These are phyloP conservation scores for Chorisops tibialis DNA, from an alignment of 2,888 invertebrate species.

Conservation along the genomic window DNA sequence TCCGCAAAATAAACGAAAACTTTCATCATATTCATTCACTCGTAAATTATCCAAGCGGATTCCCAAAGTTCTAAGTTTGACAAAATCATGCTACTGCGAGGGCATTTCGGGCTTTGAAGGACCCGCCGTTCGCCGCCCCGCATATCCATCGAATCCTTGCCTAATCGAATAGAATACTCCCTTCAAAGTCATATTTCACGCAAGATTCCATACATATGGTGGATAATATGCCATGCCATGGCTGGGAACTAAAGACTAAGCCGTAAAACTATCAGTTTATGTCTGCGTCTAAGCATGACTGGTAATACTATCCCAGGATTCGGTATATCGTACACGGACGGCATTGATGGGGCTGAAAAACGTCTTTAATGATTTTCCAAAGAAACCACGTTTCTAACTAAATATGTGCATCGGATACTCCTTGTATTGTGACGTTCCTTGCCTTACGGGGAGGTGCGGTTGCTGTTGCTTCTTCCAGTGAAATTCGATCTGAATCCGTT, in stretches of 20 bases:
- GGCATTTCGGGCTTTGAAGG: not conserved
- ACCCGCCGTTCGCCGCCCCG: not conserved
- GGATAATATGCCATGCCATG: not conserved
- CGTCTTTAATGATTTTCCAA: conserved; percentile 11
- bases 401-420: not conserved
- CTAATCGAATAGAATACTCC: not conserved
- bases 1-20: not conserved
- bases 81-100: not conserved
- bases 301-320: conserved; percentile 15
- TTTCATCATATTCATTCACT: conserved; percentile 16
- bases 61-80: not conserved
- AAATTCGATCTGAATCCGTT: conserved; percentile 5
- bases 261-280: conserved; percentile 20
- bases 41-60: conserved; percentile 19
- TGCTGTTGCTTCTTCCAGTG: not conserved
- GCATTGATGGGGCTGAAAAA: not conserved
- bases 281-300: conserved; percentile 10
- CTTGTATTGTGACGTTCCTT: not conserved
- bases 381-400: not conserved
- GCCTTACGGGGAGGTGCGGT: not conserved
- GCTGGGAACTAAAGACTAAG: conserved; percentile 2
- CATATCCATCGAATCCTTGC: not conserved
- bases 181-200: not conserved
- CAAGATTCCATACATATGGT: not conserved
- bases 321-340: too few relatives aligned